Conservation (phyloP, 37 sponge, comb jelly and placozoan genomes). For the Lycopodina hypogea region DNA sequence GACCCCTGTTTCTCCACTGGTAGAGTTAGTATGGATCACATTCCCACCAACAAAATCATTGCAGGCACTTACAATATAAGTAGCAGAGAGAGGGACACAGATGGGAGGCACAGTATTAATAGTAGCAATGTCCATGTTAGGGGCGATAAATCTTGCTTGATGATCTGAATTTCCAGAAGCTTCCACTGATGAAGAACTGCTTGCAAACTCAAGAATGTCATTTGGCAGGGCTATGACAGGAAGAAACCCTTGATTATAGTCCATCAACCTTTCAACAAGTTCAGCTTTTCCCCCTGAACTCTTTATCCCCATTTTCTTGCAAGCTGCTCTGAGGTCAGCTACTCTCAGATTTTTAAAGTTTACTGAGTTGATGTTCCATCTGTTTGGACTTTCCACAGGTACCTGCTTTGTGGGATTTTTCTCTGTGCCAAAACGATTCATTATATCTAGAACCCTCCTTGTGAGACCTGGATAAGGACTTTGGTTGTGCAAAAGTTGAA, state of each 20-base stretch:
- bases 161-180: neutral
- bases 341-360: constrained; percentile 75
- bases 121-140: constrained; percentile 34
- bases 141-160: constrained; percentile 23
- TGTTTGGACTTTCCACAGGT: constrained; percentile 54
- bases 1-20: too few relatives aligned
- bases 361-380: constrained; percentile 20
- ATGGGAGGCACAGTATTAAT: constrained; percentile 25
- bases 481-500: constrained; percentile 82
- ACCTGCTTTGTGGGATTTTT: constrained; percentile 36
- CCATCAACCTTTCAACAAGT: constrained; percentile 70
- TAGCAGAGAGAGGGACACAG: neutral
- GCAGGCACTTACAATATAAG: neutral
- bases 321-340: constrained; percentile 58
- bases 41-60: neutral
- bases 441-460: constrained; percentile 70
- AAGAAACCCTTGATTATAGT: constrained; percentile 65
- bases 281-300: constrained; percentile 90
- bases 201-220: neutral
- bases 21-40: too few relatives aligned
- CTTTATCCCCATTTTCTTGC: constrained; percentile 71
- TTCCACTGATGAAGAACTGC: neutral
- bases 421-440: constrained; percentile 27
- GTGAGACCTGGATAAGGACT: constrained; percentile 63
- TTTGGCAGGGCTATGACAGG: constrained; percentile 55